Conservation (phyloP, 2,113 vertebrate genomes). For the Dromaius novaehollandiae region DNA sequence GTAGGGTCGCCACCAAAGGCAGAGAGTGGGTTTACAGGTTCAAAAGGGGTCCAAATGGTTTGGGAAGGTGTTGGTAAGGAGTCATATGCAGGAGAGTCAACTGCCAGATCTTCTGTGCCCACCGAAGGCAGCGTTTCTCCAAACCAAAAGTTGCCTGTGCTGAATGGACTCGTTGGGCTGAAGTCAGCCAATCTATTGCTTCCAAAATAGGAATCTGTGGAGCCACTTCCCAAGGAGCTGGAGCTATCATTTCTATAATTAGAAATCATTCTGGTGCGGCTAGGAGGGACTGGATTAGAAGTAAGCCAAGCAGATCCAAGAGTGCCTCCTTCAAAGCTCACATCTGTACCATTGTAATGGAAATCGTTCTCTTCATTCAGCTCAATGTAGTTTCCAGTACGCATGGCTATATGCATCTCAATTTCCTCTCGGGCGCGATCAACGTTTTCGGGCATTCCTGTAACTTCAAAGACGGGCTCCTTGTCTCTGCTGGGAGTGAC, state of each 20-base stretch:
- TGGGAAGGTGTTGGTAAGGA: constrained; percentile 82
- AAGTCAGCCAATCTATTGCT: constrained; percentile 88
- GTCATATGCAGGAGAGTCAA: constrained; percentile 85
- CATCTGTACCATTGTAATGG: constrained; percentile 92
- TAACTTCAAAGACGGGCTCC: constrained; percentile 95
- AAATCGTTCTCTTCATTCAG: constrained; percentile 90
- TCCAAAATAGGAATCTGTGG: constrained; percentile 90
- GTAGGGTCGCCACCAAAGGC: constrained; percentile 75
- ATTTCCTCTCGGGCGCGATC: constrained; percentile 93
- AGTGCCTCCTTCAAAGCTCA: constrained; percentile 86
- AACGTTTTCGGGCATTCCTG: constrained; percentile 95
- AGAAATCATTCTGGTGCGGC: constrained; percentile 83
- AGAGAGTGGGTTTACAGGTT: constrained; percentile 80
- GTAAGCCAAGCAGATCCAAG: constrained; percentile 80
- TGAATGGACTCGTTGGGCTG: constrained; percentile 89
- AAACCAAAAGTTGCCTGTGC: constrained; percentile 88
- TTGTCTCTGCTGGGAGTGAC: constrained; percentile 95
- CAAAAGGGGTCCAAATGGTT: constrained; percentile 88
- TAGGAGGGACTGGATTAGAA: constrained; percentile 73
- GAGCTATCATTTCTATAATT: constrained; percentile 94
- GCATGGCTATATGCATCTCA: constrained; percentile 93
- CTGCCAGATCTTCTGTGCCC: constrained; percentile 81
- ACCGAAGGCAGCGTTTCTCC: constrained; percentile 84
- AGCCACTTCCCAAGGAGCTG: constrained; percentile 93
- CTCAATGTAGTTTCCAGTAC: constrained; percentile 87